phyloP scores from a whole-genome alignment of 1,140 invertebrate species.

The Drosophila oshimai region DNA sequence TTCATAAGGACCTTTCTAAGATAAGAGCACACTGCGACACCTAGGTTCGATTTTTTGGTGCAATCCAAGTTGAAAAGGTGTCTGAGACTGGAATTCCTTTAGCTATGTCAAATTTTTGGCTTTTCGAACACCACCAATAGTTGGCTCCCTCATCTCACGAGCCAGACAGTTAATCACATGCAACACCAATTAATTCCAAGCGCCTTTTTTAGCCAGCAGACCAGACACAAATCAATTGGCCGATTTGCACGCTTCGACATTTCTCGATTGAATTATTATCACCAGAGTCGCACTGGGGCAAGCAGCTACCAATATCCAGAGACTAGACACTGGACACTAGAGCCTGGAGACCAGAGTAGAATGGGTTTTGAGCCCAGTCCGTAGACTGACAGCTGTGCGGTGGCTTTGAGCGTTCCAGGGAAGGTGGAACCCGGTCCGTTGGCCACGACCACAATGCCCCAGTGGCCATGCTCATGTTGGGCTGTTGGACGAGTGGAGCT shows the following conservation, averaged over 20 bases:
- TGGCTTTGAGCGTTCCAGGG: conserved; percentile 7
- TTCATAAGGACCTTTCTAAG: too few species aligned
- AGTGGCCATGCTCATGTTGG: conserved; percentile 64
- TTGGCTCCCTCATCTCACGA: background rate
- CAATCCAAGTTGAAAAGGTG: too few species aligned
- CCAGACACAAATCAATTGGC: conserved; percentile 59
- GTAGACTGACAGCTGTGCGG: conserved; percentile 27
- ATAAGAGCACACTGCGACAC: too few species aligned
- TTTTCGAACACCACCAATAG: background rate
- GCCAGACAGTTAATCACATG: conserved; percentile 58
- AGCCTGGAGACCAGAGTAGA: background rate
- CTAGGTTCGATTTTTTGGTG: background rate
- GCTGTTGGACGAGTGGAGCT: background rate
- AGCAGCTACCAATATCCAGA: conserved; percentile 5
- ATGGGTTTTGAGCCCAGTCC: background rate
- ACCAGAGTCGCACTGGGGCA: conserved; percentile 41
- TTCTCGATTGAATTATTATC: conserved; percentile 78
- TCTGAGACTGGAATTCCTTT: too few species aligned
- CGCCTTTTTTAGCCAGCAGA: conserved; percentile 66
- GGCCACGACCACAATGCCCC: conserved; percentile 63
- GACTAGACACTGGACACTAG: conserved; percentile 1
- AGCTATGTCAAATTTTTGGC: too few species aligned
- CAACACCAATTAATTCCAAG: conserved; percentile 72
- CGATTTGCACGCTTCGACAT: conserved; percentile 76
- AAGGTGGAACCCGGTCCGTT: conserved; percentile 26